phyloP scores from a whole-genome alignment of 2,113 vertebrate species.

The Pygoscelis adeliae region DNA sequence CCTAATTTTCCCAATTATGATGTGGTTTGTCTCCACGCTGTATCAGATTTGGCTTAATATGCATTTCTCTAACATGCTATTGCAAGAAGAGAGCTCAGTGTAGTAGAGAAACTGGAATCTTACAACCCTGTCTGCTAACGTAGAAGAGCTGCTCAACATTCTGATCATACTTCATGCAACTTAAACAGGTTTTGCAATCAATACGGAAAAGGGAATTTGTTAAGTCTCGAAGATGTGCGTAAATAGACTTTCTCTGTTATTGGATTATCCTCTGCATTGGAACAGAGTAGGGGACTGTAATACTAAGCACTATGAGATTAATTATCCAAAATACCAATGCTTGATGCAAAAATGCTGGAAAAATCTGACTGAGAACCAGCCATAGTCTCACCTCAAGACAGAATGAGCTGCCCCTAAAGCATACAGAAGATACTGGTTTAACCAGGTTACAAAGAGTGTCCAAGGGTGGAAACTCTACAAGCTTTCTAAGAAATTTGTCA shows the following conservation, averaged over 20 bases:
- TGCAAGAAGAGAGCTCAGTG: neutral
- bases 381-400: neutral
- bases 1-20: neutral
- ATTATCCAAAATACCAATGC: neutral
- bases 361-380: neutral
- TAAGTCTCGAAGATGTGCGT: neutral
- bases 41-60: neutral
- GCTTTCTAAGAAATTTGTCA: neutral
- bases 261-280: neutral
- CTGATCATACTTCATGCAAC: neutral
- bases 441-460: neutral
- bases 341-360: neutral
- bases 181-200: constrained; percentile 7
- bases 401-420: neutral
- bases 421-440: neutral
- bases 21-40: neutral
- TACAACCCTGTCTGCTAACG: neutral
- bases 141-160: neutral
- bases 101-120: neutral
- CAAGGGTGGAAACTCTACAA: neutral
- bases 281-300: neutral
- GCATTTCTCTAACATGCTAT: neutral
- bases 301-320: neutral
- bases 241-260: constrained; percentile 20
- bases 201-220: constrained; percentile 7